phyloP scores from a whole-genome alignment of 2,113 vertebrate species.

The Nannospalax galili region DNA sequence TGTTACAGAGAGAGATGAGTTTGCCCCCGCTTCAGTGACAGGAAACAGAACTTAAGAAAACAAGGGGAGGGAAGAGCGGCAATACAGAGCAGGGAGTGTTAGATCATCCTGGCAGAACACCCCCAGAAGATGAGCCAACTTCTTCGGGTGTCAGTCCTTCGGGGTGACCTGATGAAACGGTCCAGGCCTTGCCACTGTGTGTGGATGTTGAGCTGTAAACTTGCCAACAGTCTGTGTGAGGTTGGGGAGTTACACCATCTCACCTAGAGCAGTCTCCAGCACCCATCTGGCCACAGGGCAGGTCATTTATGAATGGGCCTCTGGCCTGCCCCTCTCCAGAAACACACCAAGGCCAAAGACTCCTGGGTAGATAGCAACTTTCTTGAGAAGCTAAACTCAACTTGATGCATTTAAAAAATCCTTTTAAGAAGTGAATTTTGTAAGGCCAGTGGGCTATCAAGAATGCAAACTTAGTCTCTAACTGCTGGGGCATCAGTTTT shows the following conservation, averaged over 20 bases:
- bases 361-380: neutral
- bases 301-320: neutral
- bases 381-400: constrained; percentile 11
- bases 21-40: neutral
- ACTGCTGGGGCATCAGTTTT: neutral
- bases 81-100: neutral
- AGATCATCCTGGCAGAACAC: neutral
- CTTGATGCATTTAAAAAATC: neutral
- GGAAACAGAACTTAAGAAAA: neutral
- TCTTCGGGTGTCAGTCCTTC: neutral
- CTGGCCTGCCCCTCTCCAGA: neutral
- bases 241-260: neutral
- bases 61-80: neutral
- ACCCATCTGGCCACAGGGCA: neutral
- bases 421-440: neutral
- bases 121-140: neutral
- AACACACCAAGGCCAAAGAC: neutral
- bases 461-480: neutral
- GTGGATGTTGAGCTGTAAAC: too few species aligned
- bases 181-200: neutral
- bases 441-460: neutral
- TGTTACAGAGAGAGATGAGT: constrained; percentile 1
- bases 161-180: neutral
- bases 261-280: neutral
- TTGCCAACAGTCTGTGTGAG: neutral